These are phyloP conservation scores for Monoplex corrugatus DNA, from an alignment of 2,888 invertebrate genomes.

Conservation along the genomic window DNA sequence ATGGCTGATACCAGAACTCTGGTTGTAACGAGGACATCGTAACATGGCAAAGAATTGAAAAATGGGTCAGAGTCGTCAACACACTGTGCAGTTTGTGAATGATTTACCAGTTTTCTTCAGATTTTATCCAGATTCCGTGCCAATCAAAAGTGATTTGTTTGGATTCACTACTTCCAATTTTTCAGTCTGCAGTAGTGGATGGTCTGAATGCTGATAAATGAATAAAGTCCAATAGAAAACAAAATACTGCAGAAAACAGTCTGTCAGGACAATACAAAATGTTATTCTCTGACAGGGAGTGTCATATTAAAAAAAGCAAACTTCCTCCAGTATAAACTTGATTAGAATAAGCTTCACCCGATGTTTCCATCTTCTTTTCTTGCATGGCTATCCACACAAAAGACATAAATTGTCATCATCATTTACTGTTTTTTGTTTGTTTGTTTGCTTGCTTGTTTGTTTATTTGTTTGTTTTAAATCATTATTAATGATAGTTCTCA, in stretches of 20 bases:
- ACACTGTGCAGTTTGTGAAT: neutral
- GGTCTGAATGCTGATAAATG: too few relatives aligned
- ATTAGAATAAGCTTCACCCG: too few relatives aligned
- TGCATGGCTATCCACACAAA: too few relatives aligned
- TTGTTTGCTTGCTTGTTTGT: neutral
- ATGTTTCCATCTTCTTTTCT: too few relatives aligned
- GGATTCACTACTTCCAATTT: neutral
- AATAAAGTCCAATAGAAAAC: too few relatives aligned
- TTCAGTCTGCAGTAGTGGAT: neutral
- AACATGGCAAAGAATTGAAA: neutral
- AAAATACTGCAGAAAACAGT: too few relatives aligned
- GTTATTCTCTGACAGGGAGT: neutral
- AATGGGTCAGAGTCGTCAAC: neutral
- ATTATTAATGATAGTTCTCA: neutral
- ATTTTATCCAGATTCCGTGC: neutral
- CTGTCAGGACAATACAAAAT: too few relatives aligned
- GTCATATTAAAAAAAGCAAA: slow-evolving; percentile 23
- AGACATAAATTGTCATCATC: neutral
- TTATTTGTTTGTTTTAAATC: neutral
- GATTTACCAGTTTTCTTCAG: neutral
- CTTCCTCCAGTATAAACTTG: slow-evolving; percentile 39
- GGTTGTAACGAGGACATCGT: neutral
- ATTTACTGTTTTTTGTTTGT: neutral
- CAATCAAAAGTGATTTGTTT: neutral
- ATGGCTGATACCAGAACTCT: neutral